Evolutionary conservation across 2,113 vertebrate species (phyloP).

Genomic region (Progne subis): DNA sequence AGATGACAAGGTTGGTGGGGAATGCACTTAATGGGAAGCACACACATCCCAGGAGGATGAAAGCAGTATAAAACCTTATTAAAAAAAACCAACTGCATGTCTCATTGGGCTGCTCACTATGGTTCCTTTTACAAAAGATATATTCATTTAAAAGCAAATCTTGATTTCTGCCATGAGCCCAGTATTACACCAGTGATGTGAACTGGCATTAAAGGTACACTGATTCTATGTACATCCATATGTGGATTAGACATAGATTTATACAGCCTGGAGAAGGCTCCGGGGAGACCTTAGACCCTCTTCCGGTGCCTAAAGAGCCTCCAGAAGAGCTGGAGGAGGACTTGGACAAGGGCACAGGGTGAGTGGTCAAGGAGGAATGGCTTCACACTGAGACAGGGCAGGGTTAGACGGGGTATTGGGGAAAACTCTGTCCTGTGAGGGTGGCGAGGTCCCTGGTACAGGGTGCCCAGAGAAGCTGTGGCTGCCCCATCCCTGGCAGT

Average conservation of each 20-base stretch:
- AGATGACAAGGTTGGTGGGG: conserved; percentile 34
- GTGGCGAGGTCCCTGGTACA: background rate
- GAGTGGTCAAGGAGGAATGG: background rate
- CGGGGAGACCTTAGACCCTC: too few relatives aligned
- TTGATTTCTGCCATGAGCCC: background rate
- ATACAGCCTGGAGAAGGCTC: background rate
- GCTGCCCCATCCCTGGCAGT: background rate
- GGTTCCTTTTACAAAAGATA: conserved; percentile 8
- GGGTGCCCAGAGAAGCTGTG: background rate
- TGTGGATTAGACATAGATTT: background rate
- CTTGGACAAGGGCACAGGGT: background rate
- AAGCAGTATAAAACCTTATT: background rate
- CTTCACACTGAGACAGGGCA: background rate
- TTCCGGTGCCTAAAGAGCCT: background rate
- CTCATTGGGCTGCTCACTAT: background rate
- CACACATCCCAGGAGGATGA: conserved; percentile 21
- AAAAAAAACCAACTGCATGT: background rate
- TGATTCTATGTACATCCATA: background rate
- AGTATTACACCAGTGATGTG: background rate
- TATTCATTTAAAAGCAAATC: background rate
- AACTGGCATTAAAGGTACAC: background rate
- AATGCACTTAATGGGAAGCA: conserved; percentile 41
- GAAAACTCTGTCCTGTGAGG: background rate
- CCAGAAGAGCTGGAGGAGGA: background rate
- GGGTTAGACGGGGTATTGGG: background rate